Evolutionary conservation across 2,888 invertebrate species (phyloP).

Genomic region (Elaeidobius kamerunicus): DNA sequence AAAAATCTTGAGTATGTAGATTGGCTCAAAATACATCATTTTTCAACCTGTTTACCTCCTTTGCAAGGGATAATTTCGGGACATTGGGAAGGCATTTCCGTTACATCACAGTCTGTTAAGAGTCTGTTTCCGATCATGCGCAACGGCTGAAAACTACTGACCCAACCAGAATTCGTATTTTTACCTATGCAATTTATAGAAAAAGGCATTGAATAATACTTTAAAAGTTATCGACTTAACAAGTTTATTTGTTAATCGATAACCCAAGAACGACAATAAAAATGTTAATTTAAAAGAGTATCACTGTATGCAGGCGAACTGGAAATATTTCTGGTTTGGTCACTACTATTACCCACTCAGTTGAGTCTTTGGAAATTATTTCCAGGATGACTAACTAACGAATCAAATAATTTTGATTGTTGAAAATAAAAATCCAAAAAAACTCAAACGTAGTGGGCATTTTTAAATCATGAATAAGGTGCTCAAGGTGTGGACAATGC

Average conservation of each 20-base stretch:
- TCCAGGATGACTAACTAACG: too few species aligned
- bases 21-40: slow-evolving; percentile 6
- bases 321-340: slow-evolving; percentile 11
- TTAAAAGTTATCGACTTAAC: too few species aligned
- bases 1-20: not conserved
- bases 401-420: too few species aligned
- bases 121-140: slow-evolving; percentile 30
- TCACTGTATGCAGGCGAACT: too few species aligned
- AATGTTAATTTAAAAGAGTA: too few species aligned
- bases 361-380: not conserved
- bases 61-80: slow-evolving; percentile 43
- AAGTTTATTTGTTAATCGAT: too few species aligned
- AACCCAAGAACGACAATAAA: too few species aligned
- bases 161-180: slow-evolving; percentile 14
- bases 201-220: not conserved
- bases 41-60: slow-evolving; percentile 16
- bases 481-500: slow-evolving; percentile 43
- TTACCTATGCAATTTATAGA: too few species aligned
- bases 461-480: slow-evolving; percentile 11
- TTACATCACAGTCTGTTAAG: slow-evolving; percentile 54
- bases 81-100: slow-evolving; percentile 52
- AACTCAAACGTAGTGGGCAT: too few species aligned
- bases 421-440: too few species aligned
- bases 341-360: not conserved
- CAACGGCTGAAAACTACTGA: slow-evolving; percentile 36